Conservation (phyloP, 2,113 vertebrate genomes). For the Pseudorasbora parva region DNA sequence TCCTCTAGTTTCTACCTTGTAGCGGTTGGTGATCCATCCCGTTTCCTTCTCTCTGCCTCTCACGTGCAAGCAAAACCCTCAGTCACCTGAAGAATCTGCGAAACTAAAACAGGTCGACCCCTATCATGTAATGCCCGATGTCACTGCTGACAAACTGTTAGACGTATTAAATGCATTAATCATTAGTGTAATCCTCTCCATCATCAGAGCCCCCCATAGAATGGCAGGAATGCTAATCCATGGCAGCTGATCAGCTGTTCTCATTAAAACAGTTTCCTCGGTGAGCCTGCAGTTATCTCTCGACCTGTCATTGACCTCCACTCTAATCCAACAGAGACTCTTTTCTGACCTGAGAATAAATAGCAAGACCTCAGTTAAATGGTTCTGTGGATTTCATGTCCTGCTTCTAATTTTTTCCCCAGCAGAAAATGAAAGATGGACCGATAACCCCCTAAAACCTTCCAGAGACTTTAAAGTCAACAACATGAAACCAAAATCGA, state of each 20-base stretch:
- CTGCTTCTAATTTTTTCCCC: neutral
- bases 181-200: conserved; percentile 54
- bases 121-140: conserved; percentile 44
- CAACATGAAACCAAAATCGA: conserved; percentile 15
- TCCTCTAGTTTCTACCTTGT: conserved; percentile 30
- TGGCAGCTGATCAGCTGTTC: conserved; percentile 47
- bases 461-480: conserved; percentile 25
- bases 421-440: conserved; percentile 19
- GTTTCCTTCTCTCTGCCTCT: neutral
- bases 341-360: conserved; percentile 27
- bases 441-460: conserved; percentile 16
- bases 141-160: conserved; percentile 52
- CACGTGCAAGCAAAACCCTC: conserved; percentile 10
- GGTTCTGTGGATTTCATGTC: neutral
- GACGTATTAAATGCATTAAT: conserved; percentile 43
- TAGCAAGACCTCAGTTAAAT: conserved; percentile 31
- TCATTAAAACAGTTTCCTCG: conserved; percentile 43
- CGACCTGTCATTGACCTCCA: conserved; percentile 47
- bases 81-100: neutral
- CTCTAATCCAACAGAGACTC: conserved; percentile 36
- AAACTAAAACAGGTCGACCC: conserved; percentile 31
- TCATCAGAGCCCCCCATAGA: conserved; percentile 21
- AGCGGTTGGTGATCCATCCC: neutral
- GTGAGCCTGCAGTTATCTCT: conserved; percentile 38
- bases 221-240: conserved; percentile 48